Conservation (phyloP, 1,140 invertebrate species). For the Drosophila funebris region DNA sequence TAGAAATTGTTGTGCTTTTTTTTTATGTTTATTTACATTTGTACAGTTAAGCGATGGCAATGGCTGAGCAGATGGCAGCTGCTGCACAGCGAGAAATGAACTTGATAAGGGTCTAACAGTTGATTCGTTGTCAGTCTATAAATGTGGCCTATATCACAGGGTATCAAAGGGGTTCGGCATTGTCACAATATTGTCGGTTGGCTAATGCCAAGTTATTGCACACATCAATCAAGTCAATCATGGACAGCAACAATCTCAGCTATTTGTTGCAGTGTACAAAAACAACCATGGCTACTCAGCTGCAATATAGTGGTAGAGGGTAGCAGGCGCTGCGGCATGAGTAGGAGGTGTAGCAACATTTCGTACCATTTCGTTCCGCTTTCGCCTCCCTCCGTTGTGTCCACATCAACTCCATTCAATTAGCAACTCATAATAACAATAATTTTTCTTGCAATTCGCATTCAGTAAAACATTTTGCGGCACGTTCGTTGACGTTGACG, state of each 20-base stretch:
- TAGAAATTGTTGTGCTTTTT: constrained; percentile 62
- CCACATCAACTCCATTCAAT: constrained; percentile 74
- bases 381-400: neutral
- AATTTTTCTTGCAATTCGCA: constrained; percentile 76
- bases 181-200: constrained; percentile 23
- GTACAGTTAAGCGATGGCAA: constrained; percentile 44
- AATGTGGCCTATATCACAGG: neutral
- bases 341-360: constrained; percentile 20
- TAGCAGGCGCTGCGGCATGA: neutral
- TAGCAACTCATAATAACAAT: constrained; percentile 82
- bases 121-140: constrained; percentile 19
- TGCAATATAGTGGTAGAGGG: neutral
- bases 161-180: constrained; percentile 18
- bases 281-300: constrained; percentile 3
- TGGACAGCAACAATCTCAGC: neutral
- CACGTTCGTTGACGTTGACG: constrained; percentile 61
- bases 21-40: constrained; percentile 74
- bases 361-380: constrained; percentile 8
- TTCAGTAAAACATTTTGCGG: constrained; percentile 77
- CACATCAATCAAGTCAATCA: constrained; percentile 37
- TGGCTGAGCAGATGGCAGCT: constrained; percentile 5
- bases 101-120: constrained; percentile 38
- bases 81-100: constrained; percentile 52
- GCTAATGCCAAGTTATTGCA: constrained; percentile 25
- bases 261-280: constrained; percentile 38